Base-by-base conservation (phyloP, 2,797 vertebrate genomes). In the Streptopelia turtur region DNA sequence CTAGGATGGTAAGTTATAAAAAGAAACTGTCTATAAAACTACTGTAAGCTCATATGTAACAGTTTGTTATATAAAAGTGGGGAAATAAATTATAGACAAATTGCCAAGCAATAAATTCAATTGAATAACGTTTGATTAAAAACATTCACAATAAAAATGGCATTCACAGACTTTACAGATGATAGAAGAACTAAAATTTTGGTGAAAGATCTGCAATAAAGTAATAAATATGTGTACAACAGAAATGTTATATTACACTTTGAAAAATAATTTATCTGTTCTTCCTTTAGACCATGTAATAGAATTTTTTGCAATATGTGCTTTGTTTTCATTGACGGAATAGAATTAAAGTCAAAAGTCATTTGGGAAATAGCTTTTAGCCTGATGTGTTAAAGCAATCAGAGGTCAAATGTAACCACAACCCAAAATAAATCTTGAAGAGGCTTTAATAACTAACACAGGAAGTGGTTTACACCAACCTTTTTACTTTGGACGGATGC, bases 1-100 rank as follows among this genome's bases (percentile, higher is more conserved):
- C 78, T 87, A 37, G 66, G 78, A 70, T 81, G 91, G 63, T 25
- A 82, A 90, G 70, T 83, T 94, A 94, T 90, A 96, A 94, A 94
- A 94, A 87, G 88, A 94, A 96, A 93, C 85, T 88, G 39, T 80
- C 83, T 91, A 68, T 85, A 89, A 92, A 94, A 89, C 76, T 86
- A 75, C 83, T n/a, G 49, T 90, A 92, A 83, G 82, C 83, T 92
- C 23, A 78, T 90, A 87, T 78, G 37, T 87, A 93, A 91, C 55
- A 57, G 50, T 95, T 91, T 71, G 90, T 94, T 95, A 93, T 75
- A 89, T 93, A 94, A 92, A 95, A 95, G 31, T 60, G 66, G 63
- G 37, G 60, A 90, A 93, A 81, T 94, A 94, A 96, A 75, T 93
- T 81, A 83, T 7, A 92, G 76, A 69, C 65, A 88, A 96, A 93